Base-by-base conservation (phyloP, 2,113 vertebrate genomes). In the Trematocara macrostoma region DNA sequence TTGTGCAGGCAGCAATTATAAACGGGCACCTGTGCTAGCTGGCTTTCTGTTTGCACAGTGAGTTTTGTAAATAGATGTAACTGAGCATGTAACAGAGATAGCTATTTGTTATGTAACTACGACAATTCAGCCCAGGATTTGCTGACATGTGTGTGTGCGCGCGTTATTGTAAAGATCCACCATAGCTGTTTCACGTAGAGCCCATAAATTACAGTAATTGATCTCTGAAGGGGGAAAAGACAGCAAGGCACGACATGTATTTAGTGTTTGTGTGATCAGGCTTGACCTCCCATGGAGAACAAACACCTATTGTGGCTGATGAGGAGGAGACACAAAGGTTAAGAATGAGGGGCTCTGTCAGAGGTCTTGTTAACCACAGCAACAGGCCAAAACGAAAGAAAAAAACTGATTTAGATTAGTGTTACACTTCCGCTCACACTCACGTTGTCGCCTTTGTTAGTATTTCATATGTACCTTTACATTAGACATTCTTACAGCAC, bases 241-340 rank as follows among this genome's bases (percentile, higher is more conserved):
- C 59, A 59, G 53, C 61, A 47, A 47, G 76, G 67, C 34, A 78
- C 56, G 85, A 55, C 82, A 79, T 47, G 79, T 79, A 84, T 90
- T 85, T 78, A 87, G 81, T 81, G 82, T 82, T 92, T 90, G 89
- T 89, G 81, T 92, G 81, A 88, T 90, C 88, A 90, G 85, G 84
- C 56, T 81, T 87, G 87, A 82, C 93, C 93, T 91, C 94, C 92
- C 94, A 90, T 14, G 34, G 80, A 93, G 92, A 92, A 90, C 88
- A 94, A 93, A 92, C 51, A 90, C 45, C 84, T 86, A 82, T 91
- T 93, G 89, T 90, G 85, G 67, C 31, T 83, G 82, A 92, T 87
- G 86, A 93, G 79, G 78, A 86, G 59, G 69, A 74, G 83, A 91
- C 84, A 82, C 45, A 85, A 84, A 84, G 88, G 84, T 83, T 88